Conservation (phyloP, 2,888 invertebrate genomes). For the Geophilus truncorum region DNA sequence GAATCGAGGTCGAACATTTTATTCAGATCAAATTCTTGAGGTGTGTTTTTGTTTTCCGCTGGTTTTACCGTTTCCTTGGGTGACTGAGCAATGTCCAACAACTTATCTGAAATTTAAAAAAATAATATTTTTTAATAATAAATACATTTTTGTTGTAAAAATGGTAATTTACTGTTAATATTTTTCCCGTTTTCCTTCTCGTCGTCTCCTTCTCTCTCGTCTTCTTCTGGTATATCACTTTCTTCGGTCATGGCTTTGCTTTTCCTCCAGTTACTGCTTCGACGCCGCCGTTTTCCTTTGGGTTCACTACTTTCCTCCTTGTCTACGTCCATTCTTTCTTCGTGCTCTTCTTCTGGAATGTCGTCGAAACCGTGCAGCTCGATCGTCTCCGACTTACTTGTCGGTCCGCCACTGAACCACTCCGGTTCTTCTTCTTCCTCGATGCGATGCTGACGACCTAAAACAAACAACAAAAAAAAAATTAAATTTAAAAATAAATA, state of each 20-base stretch:
- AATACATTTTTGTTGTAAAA: too few species aligned
- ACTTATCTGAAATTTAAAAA: neutral
- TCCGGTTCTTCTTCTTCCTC: constrained; percentile 73
- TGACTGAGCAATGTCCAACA: neutral
- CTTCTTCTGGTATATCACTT: constrained; percentile 30
- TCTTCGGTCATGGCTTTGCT: constrained; percentile 32
- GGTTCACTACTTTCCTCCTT: neutral
- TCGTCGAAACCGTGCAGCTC: constrained; percentile 90
- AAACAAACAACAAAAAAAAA: too few species aligned
- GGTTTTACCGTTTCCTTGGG: neutral
- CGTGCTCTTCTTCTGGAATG: constrained; percentile 38
- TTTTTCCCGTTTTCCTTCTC: neutral
- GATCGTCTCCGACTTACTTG: constrained; percentile 85
- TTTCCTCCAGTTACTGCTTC: constrained; percentile 35
- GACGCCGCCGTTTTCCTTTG: constrained; percentile 28
- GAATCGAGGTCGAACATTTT: constrained; percentile 70
- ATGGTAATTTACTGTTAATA: neutral
- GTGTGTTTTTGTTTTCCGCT: neutral
- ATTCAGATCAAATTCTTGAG: constrained; percentile 30
- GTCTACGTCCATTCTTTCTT: constrained; percentile 31
- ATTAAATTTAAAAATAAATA: too few species aligned
- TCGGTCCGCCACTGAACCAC: constrained; percentile 75
- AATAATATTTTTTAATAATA: neutral
- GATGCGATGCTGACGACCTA: constrained; percentile 43
- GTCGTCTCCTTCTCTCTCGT: constrained; percentile 33